Evolutionary conservation across 1,140 invertebrate species (phyloP), one percentile per base, ranked within the genome.

Genomic region (Aleiodes sp.): DNA sequence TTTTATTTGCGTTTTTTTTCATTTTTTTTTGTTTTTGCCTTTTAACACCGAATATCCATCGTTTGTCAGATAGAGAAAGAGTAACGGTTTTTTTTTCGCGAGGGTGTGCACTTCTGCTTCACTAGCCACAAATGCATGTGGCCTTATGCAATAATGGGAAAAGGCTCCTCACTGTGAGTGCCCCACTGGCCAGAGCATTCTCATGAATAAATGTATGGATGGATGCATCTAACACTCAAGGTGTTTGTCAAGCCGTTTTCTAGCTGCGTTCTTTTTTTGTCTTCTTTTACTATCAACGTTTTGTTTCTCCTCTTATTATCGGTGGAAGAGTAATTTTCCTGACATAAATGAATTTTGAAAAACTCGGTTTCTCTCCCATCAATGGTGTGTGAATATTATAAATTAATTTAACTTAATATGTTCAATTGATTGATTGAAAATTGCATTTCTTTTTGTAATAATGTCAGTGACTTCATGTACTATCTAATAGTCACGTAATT

Each of bases 131-230:
- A 76, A 73, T 75, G 56, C 14, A 10, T 33, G 79, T 76, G 78
- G 79, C 75, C 76, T 82, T 83, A 83, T 78, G 80, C 76, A 82
- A 83, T 75, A 78, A 75, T 73, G 75, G 74, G 76, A 80, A 80
- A 82, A 26, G 75, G 74, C 75, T 79, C 73, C 74, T 73, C n/a
- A n/a, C n/a, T n/a, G 75, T 76, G 65, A 6, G 39, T 43, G 6
- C 68, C 68, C 72, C 61, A 66, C 74, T 66, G 76, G 71, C 75
- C 65, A 68, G 62, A 71, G 65, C 29, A 59, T 67, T 75, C 76
- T 83, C 80, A 80, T 82, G 79, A 80, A 83, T 81, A 78, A 31
- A 59, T 59, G 26, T 76, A 81, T 80, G 77, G 76, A 81, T 80
- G 75, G 79, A 78, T 79, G 76, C 75, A 59, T 77, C 74, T 79